Conservation (phyloP, 1,140 invertebrate genomes). For the Drosophila subpulchrella region DNA sequence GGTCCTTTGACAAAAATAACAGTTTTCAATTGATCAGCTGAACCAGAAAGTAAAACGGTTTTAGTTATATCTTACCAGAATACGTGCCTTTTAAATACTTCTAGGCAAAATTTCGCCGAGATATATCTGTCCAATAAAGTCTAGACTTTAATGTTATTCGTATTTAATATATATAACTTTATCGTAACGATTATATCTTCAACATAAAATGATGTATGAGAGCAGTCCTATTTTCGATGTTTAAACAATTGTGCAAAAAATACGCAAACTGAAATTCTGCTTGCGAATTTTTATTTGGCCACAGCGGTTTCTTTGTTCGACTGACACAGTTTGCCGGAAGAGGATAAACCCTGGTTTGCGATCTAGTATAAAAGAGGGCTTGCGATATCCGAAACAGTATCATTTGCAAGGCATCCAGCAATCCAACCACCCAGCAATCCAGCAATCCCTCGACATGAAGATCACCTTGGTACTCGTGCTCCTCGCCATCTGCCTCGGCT, state of each 20-base stretch:
- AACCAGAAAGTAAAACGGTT: no score
- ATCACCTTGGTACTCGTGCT: slow-evolving; percentile 1
- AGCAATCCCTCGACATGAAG: slow-evolving; percentile 11
- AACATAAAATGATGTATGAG: no score
- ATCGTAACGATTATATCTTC: no score
- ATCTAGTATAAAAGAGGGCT: not conserved
- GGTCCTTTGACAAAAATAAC: not conserved
- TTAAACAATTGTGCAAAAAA: slow-evolving; percentile 5
- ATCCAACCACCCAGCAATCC: no score
- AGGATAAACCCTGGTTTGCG: not conserved
- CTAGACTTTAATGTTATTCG: no score
- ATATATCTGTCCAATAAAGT: no score
- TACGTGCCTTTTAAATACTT: no score
- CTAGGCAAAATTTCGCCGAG: no score
- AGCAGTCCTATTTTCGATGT: not conserved
- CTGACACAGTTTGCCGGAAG: slow-evolving; percentile 1
- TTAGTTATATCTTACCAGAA: no score
- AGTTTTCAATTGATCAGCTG: not conserved
- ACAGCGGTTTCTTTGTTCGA: not conserved
- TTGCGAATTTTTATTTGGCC: slow-evolving; percentile 11
- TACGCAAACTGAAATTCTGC: not conserved
- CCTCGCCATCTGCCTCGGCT: not conserved
- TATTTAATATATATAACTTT: no score
- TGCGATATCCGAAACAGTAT: not conserved
- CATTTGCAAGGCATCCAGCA: slow-evolving; percentile 4